These are phyloP conservation scores for Picathartes gymnocephalus DNA, from an alignment of 2,113 vertebrate genomes.

Conservation along the genomic window DNA sequence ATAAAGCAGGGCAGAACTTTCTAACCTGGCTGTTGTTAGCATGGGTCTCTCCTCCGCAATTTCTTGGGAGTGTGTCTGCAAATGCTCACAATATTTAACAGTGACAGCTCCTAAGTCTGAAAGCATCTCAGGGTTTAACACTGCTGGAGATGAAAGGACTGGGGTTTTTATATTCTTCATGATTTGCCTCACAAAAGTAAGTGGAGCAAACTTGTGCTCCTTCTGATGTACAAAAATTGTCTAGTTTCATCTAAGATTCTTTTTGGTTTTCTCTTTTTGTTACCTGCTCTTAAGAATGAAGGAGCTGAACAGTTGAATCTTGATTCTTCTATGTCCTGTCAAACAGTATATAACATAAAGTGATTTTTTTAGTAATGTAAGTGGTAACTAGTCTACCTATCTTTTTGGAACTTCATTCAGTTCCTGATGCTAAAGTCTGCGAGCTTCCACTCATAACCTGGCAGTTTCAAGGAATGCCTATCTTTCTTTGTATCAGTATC, in stretches of 20 bases:
- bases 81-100: background rate
- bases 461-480: background rate
- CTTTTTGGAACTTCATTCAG: background rate
- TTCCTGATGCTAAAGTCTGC: background rate
- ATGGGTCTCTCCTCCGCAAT: fast-evolving
- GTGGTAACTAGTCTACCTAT: background rate
- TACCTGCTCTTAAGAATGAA: background rate
- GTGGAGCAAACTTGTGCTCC: background rate
- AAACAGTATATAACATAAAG: background rate
- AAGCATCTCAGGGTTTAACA: background rate
- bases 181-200: background rate
- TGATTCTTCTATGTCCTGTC: background rate
- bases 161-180: background rate
- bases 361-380: background rate
- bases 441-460: background rate
- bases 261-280: background rate
- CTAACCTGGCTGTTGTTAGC: background rate
- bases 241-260: background rate
- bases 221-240: background rate
- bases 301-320: background rate
- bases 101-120: background rate
- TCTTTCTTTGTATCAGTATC: background rate
- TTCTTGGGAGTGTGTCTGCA: background rate
- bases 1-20: background rate
- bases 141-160: background rate